Percentiles rank a stretch among this genome's conserved stretches.
These are phyloP conservation scores for Haliclona indistincta DNA, from an alignment of 37 sponge, comb jelly and placozoan genomes.

Conservation along the genomic window DNA sequence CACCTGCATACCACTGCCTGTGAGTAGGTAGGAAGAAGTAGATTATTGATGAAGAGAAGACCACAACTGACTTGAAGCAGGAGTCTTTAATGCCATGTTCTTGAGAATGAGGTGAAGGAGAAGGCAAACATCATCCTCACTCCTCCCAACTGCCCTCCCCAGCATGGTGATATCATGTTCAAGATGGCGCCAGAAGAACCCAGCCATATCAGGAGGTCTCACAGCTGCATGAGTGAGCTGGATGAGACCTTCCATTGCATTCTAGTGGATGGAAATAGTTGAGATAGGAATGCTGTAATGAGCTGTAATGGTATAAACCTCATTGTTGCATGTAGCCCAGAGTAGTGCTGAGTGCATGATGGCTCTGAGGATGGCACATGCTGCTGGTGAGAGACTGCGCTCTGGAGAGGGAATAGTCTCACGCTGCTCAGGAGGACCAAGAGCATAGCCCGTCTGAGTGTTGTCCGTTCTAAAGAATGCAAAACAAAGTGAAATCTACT, in stretches of 20 bases:
- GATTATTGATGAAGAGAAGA: not conserved
- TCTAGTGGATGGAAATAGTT: too few relatives aligned
- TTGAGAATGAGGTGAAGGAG: slow-evolving; percentile 7
- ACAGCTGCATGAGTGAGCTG: not conserved
- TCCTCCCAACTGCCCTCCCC: not conserved
- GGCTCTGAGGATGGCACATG: slow-evolving; percentile 57
- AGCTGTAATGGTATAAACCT: too few relatives aligned
- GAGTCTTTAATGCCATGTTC: not conserved
- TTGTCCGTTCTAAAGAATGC: slow-evolving; percentile 29
- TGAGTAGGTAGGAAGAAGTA: too few relatives aligned
- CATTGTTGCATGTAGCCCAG: slow-evolving; percentile 45
- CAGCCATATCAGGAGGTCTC: not conserved
- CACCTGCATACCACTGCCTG: too few relatives aligned
- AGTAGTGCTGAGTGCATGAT: slow-evolving; percentile 70
- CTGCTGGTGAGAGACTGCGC: slow-evolving; percentile 45
- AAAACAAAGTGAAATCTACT: not conserved
- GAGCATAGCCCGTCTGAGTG: slow-evolving; percentile 65
- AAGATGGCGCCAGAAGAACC: slow-evolving; percentile 17
- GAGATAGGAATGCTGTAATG: too few relatives aligned
- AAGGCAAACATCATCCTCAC: slow-evolving; percentile 12
- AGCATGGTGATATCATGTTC: slow-evolving; percentile 15
- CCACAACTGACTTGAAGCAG: not conserved
- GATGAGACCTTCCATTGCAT: not conserved
- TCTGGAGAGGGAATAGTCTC: slow-evolving; percentile 45
- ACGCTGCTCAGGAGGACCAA: slow-evolving; percentile 36